Conservation (phyloP, 1,140 invertebrate genomes). For the Nilaparvata lugens region DNA sequence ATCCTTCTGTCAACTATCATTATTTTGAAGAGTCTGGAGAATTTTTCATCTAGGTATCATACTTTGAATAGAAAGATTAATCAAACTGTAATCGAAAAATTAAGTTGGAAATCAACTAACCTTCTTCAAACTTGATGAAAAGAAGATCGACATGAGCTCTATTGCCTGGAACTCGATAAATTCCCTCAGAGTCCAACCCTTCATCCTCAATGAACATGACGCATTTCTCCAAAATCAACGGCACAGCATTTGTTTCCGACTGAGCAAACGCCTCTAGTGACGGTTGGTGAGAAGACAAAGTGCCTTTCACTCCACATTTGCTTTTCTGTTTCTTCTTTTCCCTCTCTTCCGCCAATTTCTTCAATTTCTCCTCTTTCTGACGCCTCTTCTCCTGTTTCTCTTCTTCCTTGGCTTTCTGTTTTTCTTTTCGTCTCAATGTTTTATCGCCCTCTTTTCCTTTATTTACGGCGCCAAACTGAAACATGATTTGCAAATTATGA, state of each 20-base stretch:
- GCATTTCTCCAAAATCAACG: slow-evolving; percentile 90
- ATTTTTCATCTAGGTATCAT: no score
- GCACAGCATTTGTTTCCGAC: slow-evolving; percentile 72
- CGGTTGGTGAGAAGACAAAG: slow-evolving; percentile 37
- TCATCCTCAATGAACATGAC: slow-evolving; percentile 91
- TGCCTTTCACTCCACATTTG: slow-evolving; percentile 39
- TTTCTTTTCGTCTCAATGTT: slow-evolving; percentile 53
- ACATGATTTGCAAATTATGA: background rate
- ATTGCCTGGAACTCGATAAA: slow-evolving; percentile 92
- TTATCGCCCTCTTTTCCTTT: slow-evolving; percentile 58
- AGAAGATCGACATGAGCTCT: slow-evolving; percentile 88
- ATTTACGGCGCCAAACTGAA: slow-evolving; percentile 47
- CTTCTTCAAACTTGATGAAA: slow-evolving; percentile 84
- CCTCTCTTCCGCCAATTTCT: slow-evolving; percentile 57
- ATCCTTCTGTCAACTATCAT: no score
- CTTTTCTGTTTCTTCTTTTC: slow-evolving; percentile 65
- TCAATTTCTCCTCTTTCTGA: slow-evolving; percentile 61
- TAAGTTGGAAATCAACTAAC: slow-evolving; percentile 42
- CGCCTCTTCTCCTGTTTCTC: slow-evolving; percentile 64
- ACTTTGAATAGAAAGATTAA: no score
- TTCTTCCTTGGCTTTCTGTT: slow-evolving; percentile 66
- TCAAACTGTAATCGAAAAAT: no score
- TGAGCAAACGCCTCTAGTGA: slow-evolving; percentile 57
- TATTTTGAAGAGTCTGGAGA: no score
- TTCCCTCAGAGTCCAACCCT: slow-evolving; percentile 88